Evolutionary conservation across 2,888 invertebrate genomes (phyloP), one percentile per base, ranked within the genome.

Genomic region (Pammene fasciana): DNA sequence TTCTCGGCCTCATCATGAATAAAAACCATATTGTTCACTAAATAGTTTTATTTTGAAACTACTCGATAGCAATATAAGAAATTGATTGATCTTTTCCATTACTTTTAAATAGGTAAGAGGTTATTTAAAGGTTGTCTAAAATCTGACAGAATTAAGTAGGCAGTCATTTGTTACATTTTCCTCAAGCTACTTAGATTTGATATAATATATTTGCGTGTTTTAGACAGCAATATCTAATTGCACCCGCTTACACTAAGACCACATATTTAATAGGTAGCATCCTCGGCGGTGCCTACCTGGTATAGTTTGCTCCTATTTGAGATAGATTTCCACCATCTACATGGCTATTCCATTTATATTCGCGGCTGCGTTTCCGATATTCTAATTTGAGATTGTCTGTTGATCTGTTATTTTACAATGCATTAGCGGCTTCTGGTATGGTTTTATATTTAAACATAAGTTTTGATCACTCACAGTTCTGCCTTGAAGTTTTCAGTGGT

Each of bases 311-410:
- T 82, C 80, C 80, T 82, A 86, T 84, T 83, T 83, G 84, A 82
- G 79, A 78, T 76, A 80, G 81, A n/a, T n/a, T n/a, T n/a, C 75
- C 74, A 79, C 76, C 83, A 83, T 54, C 81, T 84, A 89, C 89
- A 90, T 81, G 88, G 86, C 87, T 85, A 89, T 89, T 87, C 89
- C 90, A 90, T 90, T 90, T 87, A 85, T 85, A 85, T 84, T 82
- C 81, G 80, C 78, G 79, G 76, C 80, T 79, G 80, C 81, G 79
- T 77, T 67, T 76, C 73, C 74, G 78, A 78, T 77, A 78, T 75
- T 82, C 84, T 85, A 85, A 88, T 86, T 88, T 83, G 75, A 75
- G 78, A 79, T 79, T 74, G 81, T 83, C 80, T 76, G 75, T 74
- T 50, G 55, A 54, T 56, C 50, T 55, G 26, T 64, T 62, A 67